phyloP scores from a whole-genome alignment of 2,113 vertebrate genomes.

The Talpa occidentalis region DNA sequence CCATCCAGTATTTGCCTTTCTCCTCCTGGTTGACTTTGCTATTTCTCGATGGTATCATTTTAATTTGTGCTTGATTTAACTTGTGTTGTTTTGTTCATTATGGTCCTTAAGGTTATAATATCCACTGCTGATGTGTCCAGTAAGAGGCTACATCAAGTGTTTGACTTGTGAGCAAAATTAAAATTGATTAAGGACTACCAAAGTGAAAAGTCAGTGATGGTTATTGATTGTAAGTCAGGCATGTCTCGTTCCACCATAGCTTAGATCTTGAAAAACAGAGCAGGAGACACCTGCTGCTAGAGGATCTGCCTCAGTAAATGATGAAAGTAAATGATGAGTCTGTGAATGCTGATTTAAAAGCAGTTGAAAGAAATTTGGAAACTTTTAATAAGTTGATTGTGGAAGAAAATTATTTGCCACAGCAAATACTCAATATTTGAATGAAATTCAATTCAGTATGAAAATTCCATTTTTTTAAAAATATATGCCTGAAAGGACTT shows the following conservation, averaged over 20 bases:
- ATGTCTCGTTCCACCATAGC: neutral
- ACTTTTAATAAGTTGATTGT: neutral
- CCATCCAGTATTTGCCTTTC: too few relatives aligned
- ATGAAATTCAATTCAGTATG: too few relatives aligned
- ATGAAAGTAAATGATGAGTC: neutral
- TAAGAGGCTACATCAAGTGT: neutral
- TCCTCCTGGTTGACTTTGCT: too few relatives aligned
- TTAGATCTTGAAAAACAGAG: neutral
- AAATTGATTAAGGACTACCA: neutral
- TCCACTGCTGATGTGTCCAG: neutral
- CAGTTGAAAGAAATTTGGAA: neutral
- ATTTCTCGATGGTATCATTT: neutral
- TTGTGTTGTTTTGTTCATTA: neutral
- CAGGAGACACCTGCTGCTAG: neutral
- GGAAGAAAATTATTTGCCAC: neutral
- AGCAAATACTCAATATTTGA: neutral
- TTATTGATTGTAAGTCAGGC: neutral
- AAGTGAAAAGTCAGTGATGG: neutral
- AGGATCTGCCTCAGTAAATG: neutral
- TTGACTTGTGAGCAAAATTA: neutral
- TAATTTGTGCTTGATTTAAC: too few relatives aligned
- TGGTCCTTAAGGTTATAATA: neutral
- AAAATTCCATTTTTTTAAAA: neutral
- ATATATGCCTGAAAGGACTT: neutral
- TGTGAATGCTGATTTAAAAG: neutral